These are phyloP conservation scores for Liasis olivaceus DNA, from an alignment of 2,797 vertebrate species.

Conservation along the genomic window DNA sequence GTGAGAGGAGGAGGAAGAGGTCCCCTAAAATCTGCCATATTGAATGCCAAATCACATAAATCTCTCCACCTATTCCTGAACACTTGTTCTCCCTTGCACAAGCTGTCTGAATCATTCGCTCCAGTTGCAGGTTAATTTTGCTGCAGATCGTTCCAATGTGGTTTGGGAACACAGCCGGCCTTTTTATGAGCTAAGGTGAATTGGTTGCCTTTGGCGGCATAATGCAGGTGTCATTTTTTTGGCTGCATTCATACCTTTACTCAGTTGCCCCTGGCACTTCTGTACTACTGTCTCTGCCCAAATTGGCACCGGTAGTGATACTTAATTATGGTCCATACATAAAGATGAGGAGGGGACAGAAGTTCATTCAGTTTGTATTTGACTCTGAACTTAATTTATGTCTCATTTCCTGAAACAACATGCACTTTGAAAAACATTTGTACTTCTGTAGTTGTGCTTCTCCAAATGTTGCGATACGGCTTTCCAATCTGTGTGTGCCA, in stretches of 20 bases:
- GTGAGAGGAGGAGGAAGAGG: slow-evolving; percentile 17
- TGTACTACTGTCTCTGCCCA: not conserved
- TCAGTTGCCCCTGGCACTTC: not conserved
- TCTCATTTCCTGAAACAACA: not conserved
- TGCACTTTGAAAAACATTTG: not conserved
- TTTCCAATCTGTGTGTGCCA: not conserved
- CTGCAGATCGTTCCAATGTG: not conserved
- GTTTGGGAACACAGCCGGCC: not conserved
- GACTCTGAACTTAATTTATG: not conserved
- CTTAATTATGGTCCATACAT: not conserved
- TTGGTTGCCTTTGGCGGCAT: not conserved
- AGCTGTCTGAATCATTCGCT: slow-evolving; percentile 20
- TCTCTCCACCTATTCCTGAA: not conserved
- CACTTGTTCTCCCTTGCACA: not conserved
- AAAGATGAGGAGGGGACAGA: not conserved
- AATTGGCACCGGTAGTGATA: not conserved
- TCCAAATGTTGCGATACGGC: not conserved
- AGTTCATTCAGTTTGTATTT: not conserved
- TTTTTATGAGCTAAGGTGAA: not conserved
- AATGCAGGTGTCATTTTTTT: not conserved
- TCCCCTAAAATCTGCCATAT: not conserved
- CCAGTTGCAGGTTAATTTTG: not conserved
- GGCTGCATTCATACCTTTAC: not conserved
- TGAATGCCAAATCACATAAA: not conserved
- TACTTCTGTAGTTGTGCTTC: not conserved